Conservation (phyloP, 2,797 vertebrate genomes). For the Enteromius unitaeniatus region DNA sequence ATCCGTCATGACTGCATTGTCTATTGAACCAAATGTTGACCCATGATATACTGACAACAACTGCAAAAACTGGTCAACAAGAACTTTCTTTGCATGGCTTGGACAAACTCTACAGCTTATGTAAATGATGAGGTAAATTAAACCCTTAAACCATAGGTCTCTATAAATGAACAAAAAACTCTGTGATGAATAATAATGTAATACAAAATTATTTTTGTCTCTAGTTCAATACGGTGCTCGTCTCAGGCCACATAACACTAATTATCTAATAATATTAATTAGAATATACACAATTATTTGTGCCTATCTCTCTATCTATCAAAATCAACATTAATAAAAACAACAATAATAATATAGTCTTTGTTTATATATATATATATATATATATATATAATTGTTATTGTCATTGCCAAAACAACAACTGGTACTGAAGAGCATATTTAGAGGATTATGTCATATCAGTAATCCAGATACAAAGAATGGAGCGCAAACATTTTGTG, state of each 20-base stretch:
- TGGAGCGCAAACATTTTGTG: not conserved
- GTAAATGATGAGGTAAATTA: not conserved
- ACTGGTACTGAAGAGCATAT: not conserved
- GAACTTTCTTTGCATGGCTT: not conserved
- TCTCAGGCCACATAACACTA: not conserved
- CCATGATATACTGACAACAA: not conserved
- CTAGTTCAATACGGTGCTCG: not conserved
- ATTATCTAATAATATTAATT: not conserved
- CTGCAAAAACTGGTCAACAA: not conserved
- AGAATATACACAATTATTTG: not conserved
- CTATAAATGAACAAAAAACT: not conserved
- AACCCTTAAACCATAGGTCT: too few species aligned
- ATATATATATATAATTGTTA: not conserved
- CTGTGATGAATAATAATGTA: not conserved
- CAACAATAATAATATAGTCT: too few species aligned
- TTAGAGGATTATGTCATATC: not conserved
- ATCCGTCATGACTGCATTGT: not conserved
- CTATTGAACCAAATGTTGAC: slow-evolving; percentile 10
- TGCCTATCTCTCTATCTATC: too few species aligned
- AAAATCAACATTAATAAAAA: too few species aligned
- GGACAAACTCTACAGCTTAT: not conserved
- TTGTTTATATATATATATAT: too few species aligned
- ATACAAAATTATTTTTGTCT: not conserved
- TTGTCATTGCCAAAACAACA: not conserved
- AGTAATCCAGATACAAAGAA: not conserved